Base-by-base conservation (phyloP, 2,113 vertebrate species). In the Trichechus manatus region DNA sequence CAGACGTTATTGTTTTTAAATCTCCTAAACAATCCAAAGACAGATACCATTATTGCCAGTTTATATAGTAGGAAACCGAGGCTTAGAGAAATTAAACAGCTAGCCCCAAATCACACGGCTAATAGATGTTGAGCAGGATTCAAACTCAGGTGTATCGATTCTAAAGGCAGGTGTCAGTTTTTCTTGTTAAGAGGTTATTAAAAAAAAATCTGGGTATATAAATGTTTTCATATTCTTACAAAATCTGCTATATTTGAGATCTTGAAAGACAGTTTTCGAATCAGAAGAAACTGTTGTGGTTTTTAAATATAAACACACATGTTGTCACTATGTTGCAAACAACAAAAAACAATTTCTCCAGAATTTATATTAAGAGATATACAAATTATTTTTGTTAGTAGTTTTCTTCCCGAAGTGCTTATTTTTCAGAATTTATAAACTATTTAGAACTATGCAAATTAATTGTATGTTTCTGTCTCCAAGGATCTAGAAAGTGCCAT, bases 221-320 rank as follows among this genome's bases (percentile, higher is more conserved):
- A 80, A 91, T 66, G 82, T 13, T 87, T 88, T 78, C 72, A 72
- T 23, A 83, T 27, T 85, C 47, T 70, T 82, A 36, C 29, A 90
- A 63, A 89, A 56, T n/a, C 53, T 84, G 81, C 17, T 53, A 72
- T 20, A 79, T 83, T 88, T 92, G 70, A 80, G 53, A 89, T 83
- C 31, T n/a, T 68, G 61, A 86, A 92, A 89, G 81, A 2, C 36
- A 87, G 68, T 87, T 97, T 92, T 83, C 78, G 23, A 75, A 87
- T 72, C 70, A 72, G 31, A 86, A 92, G 23, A 44, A 89, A 85
- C 9, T 47, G 78, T 10, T 33, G n/a, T 39, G 50, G 59, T 66
- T 78, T 94, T 91, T 80, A 53, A 87, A 42, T 33, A 53, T 72
- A 91, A 91, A 81, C 17, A 78, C 44, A 27, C 33, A 47, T 23